phyloP scores from a whole-genome alignment of 2,888 invertebrate species.

The Morpho deidamia region DNA sequence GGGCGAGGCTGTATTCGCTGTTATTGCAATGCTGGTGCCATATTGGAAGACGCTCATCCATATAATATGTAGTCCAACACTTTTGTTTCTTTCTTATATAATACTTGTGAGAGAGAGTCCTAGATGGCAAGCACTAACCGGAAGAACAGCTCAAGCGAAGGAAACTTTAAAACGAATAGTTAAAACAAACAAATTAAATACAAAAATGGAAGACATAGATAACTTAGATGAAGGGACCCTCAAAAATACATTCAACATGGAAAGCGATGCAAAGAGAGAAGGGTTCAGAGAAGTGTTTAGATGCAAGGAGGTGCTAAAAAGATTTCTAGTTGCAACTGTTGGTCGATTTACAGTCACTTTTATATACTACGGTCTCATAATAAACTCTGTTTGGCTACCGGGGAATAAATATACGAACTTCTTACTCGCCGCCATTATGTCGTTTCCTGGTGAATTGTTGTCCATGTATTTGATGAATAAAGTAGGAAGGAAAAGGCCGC shows the following conservation, averaged over 20 bases:
- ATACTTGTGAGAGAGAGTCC: slow-evolving; percentile 53
- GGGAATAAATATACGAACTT: slow-evolving; percentile 63
- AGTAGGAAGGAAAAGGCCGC: slow-evolving; percentile 50
- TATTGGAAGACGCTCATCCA: slow-evolving; percentile 55
- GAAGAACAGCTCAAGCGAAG: slow-evolving; percentile 48
- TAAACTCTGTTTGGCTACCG: slow-evolving; percentile 59
- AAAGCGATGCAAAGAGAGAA: slow-evolving; percentile 41
- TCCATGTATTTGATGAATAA: slow-evolving; percentile 58
- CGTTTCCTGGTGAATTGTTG: slow-evolving; percentile 59
- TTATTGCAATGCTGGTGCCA: slow-evolving; percentile 51
- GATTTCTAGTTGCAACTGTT: slow-evolving; percentile 40
- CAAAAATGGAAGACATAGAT: slow-evolving; percentile 40
- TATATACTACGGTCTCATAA: slow-evolving; percentile 59
- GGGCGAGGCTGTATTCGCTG: slow-evolving; percentile 54
- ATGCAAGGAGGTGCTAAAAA: slow-evolving; percentile 46
- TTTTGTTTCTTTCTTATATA: slow-evolving; percentile 46
- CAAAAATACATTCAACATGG: slow-evolving; percentile 48
- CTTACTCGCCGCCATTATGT: slow-evolving; percentile 54
- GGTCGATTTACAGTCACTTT: slow-evolving; percentile 53
- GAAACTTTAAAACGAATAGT: slow-evolving; percentile 40
- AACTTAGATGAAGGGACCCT: slow-evolving; percentile 40
- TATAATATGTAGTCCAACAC: slow-evolving; percentile 50
- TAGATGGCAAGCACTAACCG: slow-evolving; percentile 57
- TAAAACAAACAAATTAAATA: slow-evolving; percentile 44
- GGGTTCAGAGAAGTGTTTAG: slow-evolving; percentile 39